Conservation (phyloP, 2,797 vertebrate genomes). For the Crotalus adamanteus region DNA sequence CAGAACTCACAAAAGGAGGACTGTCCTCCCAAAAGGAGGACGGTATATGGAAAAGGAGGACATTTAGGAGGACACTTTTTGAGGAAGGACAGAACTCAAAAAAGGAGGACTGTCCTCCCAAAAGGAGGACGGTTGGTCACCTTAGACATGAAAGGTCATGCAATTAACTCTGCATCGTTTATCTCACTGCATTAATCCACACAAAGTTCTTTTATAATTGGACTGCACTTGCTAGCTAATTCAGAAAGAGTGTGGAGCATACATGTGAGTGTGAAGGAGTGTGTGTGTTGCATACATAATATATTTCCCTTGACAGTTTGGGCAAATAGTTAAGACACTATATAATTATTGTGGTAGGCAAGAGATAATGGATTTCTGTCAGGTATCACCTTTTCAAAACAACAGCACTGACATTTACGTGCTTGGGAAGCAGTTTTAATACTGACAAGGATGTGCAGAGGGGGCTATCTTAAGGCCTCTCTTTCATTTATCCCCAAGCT, state of each 20-base stretch:
- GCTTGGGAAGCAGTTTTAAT: not conserved
- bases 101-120: too few species aligned
- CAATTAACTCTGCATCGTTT: constrained; percentile 58
- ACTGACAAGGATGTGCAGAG: not conserved
- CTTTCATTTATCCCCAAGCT: not conserved
- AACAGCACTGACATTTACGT: constrained; percentile 56
- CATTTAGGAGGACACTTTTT: too few species aligned
- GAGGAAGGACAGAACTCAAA: too few species aligned
- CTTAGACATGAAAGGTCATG: constrained; percentile 67
- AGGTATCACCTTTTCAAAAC: constrained; percentile 69
- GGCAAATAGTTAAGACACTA: constrained; percentile 74
- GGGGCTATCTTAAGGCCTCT: not conserved
- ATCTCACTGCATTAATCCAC: constrained; percentile 70
- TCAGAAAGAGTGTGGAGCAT: not conserved
- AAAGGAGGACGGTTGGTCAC: too few species aligned
- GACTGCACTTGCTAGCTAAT: constrained; percentile 1
- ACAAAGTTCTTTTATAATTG: constrained; percentile 64
- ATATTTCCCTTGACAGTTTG: constrained; percentile 77
- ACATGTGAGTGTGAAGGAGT: not conserved
- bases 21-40: too few species aligned
- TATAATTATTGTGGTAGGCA: constrained; percentile 74
- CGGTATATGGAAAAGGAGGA: too few species aligned
- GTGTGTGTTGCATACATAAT: constrained; percentile 62
- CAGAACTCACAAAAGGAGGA: too few species aligned
- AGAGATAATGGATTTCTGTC: constrained; percentile 74